phyloP scores from a whole-genome alignment of 2,888 invertebrate species.

The Netelia melanura region DNA sequence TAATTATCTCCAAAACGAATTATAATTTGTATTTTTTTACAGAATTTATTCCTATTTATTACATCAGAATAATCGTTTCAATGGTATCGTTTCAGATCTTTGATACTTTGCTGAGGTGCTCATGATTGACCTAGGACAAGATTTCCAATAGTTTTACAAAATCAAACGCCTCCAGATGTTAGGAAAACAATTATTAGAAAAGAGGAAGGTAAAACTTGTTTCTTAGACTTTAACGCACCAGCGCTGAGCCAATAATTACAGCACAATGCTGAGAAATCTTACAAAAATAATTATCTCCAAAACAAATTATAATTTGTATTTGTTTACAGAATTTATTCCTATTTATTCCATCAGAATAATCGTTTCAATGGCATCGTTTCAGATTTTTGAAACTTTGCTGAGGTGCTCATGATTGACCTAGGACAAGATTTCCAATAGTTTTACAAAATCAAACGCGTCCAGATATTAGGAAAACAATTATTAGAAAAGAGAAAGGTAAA shows the following conservation, averaged over 20 bases:
- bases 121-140: slow-evolving; percentile 52
- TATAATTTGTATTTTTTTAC: too few relatives aligned
- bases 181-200: not conserved
- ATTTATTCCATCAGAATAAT: not conserved
- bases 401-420: slow-evolving; percentile 55
- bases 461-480: not conserved
- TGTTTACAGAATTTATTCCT: not conserved
- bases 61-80: not conserved
- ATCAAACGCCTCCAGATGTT: not conserved
- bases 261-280: too few relatives aligned
- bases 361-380: not conserved
- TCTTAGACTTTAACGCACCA: too few relatives aligned
- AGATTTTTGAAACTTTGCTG: not conserved
- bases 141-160: not conserved
- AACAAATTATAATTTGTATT: too few relatives aligned
- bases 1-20: too few relatives aligned
- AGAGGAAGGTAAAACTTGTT: not conserved
- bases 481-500: not conserved
- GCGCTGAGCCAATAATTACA: too few relatives aligned
- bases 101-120: slow-evolving; percentile 21
- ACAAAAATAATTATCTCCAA: too few relatives aligned
- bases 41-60: not conserved
- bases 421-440: not conserved
- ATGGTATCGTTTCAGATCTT: not conserved
- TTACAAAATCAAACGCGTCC: not conserved